Conservation (phyloP, 2,888 invertebrate genomes). For the Noctua pronuba region DNA sequence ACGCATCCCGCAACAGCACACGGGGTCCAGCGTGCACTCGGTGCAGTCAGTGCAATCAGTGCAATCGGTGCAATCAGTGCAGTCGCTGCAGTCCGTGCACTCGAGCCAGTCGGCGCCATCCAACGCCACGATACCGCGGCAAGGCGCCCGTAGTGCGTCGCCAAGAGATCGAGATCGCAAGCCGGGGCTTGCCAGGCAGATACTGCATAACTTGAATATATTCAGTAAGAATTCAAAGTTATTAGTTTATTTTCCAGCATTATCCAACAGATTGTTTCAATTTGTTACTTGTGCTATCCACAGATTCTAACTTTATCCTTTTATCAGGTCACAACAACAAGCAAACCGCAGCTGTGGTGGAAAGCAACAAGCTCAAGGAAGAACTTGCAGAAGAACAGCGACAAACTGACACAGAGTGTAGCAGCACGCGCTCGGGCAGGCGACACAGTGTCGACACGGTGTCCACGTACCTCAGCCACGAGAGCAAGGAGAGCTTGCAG, state of each 20-base stretch:
- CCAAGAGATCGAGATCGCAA: constrained; percentile 83
- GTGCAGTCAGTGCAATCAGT: constrained; percentile 75
- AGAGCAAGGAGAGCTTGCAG: constrained; percentile 93
- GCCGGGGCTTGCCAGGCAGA: constrained; percentile 92
- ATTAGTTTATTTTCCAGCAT: not conserved
- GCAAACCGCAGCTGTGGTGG: constrained; percentile 46
- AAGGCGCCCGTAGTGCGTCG: constrained; percentile 79
- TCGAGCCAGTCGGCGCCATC: constrained; percentile 56
- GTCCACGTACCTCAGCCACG: constrained; percentile 96
- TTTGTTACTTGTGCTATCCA: not conserved
- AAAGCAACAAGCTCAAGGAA: constrained; percentile 48
- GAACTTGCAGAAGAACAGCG: constrained; percentile 74
- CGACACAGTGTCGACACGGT: constrained; percentile 96
- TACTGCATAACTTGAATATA: constrained; percentile 95
- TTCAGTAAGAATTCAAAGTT: constrained; percentile 89
- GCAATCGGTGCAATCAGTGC: constrained; percentile 69
- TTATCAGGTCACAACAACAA: constrained; percentile 83
- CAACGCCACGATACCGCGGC: constrained; percentile 35
- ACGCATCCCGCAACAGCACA: constrained; percentile 87
- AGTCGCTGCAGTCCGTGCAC: constrained; percentile 63
- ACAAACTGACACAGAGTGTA: constrained; percentile 92
- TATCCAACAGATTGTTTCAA: not conserved
- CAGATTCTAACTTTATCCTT: not conserved
- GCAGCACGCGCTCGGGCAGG: constrained; percentile 94
- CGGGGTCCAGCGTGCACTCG: constrained; percentile 86